Conservation (phyloP, 2,113 vertebrate species). For the Camarhynchus parvulus region DNA sequence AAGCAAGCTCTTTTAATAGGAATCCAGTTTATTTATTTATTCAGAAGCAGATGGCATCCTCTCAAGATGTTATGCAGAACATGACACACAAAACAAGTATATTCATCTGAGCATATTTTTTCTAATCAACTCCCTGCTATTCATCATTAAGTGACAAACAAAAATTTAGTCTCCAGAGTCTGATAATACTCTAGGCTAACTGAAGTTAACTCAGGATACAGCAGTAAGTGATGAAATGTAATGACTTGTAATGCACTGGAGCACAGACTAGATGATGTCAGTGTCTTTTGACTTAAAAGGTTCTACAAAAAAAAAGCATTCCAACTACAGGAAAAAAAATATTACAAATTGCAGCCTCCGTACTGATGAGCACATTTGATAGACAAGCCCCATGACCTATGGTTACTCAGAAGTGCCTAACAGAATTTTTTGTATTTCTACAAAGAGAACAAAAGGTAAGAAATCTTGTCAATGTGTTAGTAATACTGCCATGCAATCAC, state of each 20-base stretch:
- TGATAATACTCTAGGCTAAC: slow-evolving; percentile 43
- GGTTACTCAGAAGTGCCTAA: background rate
- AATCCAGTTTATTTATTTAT: slow-evolving; percentile 66
- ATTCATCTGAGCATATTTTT: slow-evolving; percentile 67
- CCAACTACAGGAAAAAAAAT: background rate
- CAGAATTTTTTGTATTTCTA: background rate
- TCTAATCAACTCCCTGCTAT: slow-evolving; percentile 65
- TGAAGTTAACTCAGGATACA: slow-evolving; percentile 1
- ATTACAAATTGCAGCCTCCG: background rate
- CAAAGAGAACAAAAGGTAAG: background rate
- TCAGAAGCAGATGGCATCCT: slow-evolving; percentile 66
- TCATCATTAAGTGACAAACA: slow-evolving; percentile 65
- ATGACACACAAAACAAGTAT: slow-evolving; percentile 61
- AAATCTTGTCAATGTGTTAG: background rate
- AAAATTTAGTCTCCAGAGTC: slow-evolving; percentile 45
- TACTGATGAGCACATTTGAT: background rate
- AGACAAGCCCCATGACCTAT: background rate
- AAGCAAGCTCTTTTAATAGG: slow-evolving; percentile 49
- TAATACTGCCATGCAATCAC: background rate
- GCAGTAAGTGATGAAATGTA: slow-evolving; percentile 42
- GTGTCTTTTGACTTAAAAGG: background rate
- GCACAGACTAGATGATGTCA: background rate
- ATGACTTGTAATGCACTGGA: slow-evolving; percentile 22
- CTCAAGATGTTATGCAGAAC: slow-evolving; percentile 60
- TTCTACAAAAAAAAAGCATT: background rate